Conservation (phyloP, 2,797 vertebrate genomes). For the Chelon auratus region DNA sequence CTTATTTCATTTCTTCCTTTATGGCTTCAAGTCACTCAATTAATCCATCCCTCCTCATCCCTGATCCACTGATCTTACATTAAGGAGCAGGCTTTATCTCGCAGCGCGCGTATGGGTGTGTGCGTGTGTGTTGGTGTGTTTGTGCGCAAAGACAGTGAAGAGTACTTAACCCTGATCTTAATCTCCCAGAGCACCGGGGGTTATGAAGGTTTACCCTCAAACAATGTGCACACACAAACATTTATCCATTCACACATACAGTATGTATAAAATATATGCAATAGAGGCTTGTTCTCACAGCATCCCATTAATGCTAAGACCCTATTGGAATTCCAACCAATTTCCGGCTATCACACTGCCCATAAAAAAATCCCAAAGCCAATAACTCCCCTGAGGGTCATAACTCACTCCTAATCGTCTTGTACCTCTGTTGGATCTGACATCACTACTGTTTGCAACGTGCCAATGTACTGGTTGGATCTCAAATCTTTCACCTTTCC, state of each 20-base stretch:
- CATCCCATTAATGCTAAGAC: slow-evolving; percentile 48
- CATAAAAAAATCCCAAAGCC: slow-evolving; percentile 57
- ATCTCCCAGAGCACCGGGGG: slow-evolving; percentile 48
- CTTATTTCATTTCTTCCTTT: slow-evolving; percentile 36
- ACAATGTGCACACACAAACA: slow-evolving; percentile 25
- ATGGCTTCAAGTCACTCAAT: slow-evolving; percentile 60
- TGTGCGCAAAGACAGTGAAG: slow-evolving; percentile 36
- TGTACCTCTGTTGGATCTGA: slow-evolving; percentile 36
- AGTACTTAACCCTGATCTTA: slow-evolving; percentile 61
- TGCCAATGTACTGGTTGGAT: slow-evolving; percentile 24
- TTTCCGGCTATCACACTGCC: slow-evolving; percentile 51
- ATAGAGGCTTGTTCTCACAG: slow-evolving; percentile 25
- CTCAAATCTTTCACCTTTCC: slow-evolving; percentile 40
- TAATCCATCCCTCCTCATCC: slow-evolving; percentile 59
- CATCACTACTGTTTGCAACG: slow-evolving; percentile 34
- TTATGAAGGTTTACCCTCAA: slow-evolving; percentile 35
- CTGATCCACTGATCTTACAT: slow-evolving; percentile 71
- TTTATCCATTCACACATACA: slow-evolving; percentile 1
- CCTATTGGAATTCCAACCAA: slow-evolving; percentile 45
- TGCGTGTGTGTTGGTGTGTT: slow-evolving; percentile 17
- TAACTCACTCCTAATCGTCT: slow-evolving; percentile 60
- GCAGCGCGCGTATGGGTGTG: slow-evolving; percentile 24
- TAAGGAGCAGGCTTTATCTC: slow-evolving; percentile 61
- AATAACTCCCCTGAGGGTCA: slow-evolving; percentile 54
- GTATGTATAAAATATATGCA: slow-evolving; percentile 18